Percentiles rank a stretch among this genome's conserved stretches.
phyloP scores from a whole-genome alignment of 2,113 vertebrate species.

The Mastomys natalensis region DNA sequence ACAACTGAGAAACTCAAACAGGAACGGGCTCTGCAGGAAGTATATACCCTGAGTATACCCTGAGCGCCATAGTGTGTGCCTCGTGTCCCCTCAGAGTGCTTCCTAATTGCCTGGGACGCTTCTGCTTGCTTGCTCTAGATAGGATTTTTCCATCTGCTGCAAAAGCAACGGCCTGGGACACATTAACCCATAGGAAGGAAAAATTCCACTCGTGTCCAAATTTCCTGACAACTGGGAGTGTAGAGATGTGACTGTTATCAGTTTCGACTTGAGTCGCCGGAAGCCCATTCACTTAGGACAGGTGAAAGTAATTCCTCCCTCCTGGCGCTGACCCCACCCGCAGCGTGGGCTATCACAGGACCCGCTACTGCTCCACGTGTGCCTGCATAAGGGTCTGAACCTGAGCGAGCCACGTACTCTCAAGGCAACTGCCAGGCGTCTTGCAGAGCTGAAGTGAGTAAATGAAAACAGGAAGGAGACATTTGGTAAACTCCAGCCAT shows the following conservation, averaged over 20 bases:
- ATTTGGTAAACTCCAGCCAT: not conserved
- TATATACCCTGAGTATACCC: conserved; percentile 25
- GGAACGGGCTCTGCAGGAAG: conserved; percentile 70
- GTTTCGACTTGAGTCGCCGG: not conserved
- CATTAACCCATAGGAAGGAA: conserved; percentile 70
- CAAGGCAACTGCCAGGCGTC: not conserved
- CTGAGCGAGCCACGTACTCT: not conserved
- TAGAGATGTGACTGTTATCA: not conserved
- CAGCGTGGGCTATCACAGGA: not conserved
- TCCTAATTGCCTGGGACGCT: not conserved
- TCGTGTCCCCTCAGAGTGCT: not conserved
- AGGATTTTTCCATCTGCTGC: conserved; percentile 66
- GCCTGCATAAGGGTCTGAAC: not conserved
- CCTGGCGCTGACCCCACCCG: not conserved
- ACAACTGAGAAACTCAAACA: conserved; percentile 49
- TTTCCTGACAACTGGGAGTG: conserved; percentile 57
- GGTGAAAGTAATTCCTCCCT: not conserved
- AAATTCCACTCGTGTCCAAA: conserved; percentile 48
- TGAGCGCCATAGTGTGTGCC: not conserved
- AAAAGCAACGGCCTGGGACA: conserved; percentile 55
- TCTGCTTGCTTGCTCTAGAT: conserved; percentile 57
- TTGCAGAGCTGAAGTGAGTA: not conserved
- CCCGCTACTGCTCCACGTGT: not conserved
- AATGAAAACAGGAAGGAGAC: conserved; percentile 58
- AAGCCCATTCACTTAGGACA: not conserved